phyloP scores from a whole-genome alignment of 2,113 vertebrate genomes.

The Asarcornis scutulata region DNA sequence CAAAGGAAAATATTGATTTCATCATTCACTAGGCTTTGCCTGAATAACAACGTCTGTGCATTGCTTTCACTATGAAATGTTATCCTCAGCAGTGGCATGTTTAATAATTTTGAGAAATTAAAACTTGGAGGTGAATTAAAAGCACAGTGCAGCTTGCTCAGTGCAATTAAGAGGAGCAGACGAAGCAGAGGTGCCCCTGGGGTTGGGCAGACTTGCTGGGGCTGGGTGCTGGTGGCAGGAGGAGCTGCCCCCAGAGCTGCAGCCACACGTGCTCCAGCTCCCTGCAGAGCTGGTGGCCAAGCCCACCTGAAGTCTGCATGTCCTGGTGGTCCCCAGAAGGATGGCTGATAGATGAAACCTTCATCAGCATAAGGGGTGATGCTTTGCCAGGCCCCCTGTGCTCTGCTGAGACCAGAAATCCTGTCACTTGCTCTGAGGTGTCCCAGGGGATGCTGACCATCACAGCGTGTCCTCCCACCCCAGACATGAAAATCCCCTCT shows the following conservation, averaged over 20 bases:
- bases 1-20: not conserved
- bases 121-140: not conserved
- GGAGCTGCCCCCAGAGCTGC: not conserved
- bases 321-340: not conserved
- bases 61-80: not conserved
- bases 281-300: not conserved
- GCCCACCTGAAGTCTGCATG: fast-evolving
- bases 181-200: not conserved
- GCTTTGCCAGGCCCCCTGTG: fast-evolving
- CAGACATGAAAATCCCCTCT: fast-evolving
- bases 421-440: fast-evolving
- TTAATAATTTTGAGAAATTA: not conserved
- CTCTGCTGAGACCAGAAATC: not conserved
- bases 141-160: not conserved
- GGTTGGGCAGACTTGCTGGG: not conserved
- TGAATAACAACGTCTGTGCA: not conserved
- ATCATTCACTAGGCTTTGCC: not conserved
- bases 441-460: fast-evolving
- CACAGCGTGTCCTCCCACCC: fast-evolving
- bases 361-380: not conserved
- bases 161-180: not conserved
- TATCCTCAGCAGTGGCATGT: not conserved
- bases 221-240: not conserved
- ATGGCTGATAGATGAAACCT: fast-evolving
- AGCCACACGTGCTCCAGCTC: not conserved